Evolutionary conservation across 2,888 invertebrate genomes (phyloP).

Genomic region (Acanthosepion lycidas): DNA sequence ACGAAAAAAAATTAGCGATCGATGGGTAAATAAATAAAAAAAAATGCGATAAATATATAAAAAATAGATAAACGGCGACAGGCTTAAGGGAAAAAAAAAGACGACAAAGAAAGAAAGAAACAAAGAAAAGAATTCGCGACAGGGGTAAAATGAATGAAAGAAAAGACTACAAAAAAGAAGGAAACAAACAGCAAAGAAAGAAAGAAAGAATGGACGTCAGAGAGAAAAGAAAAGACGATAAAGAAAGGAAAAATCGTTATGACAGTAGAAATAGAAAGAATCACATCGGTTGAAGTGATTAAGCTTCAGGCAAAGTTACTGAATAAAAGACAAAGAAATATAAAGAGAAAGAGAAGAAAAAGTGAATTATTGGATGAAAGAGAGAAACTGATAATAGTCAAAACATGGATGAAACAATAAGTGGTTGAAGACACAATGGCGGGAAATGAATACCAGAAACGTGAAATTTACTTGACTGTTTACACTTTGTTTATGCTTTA

Average conservation of each 20-base stretch:
- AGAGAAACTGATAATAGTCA: not conserved
- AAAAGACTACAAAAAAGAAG: not conserved
- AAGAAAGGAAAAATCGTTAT: not conserved
- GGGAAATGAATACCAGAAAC: not conserved
- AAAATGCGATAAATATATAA: too few relatives aligned
- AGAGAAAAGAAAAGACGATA: not conserved
- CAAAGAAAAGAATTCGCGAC: not conserved
- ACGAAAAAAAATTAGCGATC: not conserved
- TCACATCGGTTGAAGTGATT: not conserved
- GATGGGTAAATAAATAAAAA: not conserved
- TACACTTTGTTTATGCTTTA: not conserved
- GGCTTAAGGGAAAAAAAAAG: not conserved
- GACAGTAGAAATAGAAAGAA: not conserved
- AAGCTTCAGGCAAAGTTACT: not conserved
- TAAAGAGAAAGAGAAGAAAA: not conserved
- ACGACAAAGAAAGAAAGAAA: not conserved
- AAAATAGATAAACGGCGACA: too few relatives aligned
- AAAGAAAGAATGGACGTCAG: not conserved
- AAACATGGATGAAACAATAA: not conserved
- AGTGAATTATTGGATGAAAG: not conserved
- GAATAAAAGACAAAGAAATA: not conserved
- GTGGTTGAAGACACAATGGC: not conserved
- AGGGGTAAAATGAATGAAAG: not conserved
- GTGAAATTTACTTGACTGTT: not conserved
- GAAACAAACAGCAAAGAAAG: not conserved